phyloP scores from a whole-genome alignment of 2,797 vertebrate genomes.

The Cyprinella venusta region DNA sequence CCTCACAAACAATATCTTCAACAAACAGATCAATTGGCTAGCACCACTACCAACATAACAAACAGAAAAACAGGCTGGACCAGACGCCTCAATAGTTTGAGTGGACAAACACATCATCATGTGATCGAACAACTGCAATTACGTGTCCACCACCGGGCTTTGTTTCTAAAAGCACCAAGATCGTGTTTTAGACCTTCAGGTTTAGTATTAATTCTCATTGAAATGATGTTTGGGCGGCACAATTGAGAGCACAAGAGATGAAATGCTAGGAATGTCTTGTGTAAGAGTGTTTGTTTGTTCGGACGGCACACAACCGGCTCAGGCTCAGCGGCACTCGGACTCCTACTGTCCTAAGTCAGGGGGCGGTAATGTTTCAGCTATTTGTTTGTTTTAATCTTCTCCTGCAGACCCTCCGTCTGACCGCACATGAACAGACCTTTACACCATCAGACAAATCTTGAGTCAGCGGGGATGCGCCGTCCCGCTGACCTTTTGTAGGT shows the following conservation, averaged over 20 bases:
- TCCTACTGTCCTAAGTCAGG: constrained; percentile 39
- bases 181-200: constrained; percentile 27
- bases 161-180: not conserved
- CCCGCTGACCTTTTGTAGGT: constrained; percentile 25
- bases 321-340: constrained; percentile 15
- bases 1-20: not conserved
- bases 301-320: constrained; percentile 23
- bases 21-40: not conserved
- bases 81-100: not conserved
- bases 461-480: not conserved
- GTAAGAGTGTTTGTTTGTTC: constrained; percentile 47
- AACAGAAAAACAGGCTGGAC: constrained; percentile 7
- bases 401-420: constrained; percentile 20
- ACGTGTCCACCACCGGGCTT: not conserved
- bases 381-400: constrained; percentile 22
- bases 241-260: constrained; percentile 2
- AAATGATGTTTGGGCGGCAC: constrained; percentile 17
- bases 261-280: constrained; percentile 33
- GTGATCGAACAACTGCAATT: constrained; percentile 1
- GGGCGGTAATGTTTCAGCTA: constrained; percentile 19
- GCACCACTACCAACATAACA: not conserved
- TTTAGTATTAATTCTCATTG: not conserved
- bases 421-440: constrained; percentile 29
- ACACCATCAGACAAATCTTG: constrained; percentile 11
- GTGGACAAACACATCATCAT: not conserved